Base-by-base conservation (phyloP, 1,140 invertebrate species). In the Scaptomyza hsui region DNA sequence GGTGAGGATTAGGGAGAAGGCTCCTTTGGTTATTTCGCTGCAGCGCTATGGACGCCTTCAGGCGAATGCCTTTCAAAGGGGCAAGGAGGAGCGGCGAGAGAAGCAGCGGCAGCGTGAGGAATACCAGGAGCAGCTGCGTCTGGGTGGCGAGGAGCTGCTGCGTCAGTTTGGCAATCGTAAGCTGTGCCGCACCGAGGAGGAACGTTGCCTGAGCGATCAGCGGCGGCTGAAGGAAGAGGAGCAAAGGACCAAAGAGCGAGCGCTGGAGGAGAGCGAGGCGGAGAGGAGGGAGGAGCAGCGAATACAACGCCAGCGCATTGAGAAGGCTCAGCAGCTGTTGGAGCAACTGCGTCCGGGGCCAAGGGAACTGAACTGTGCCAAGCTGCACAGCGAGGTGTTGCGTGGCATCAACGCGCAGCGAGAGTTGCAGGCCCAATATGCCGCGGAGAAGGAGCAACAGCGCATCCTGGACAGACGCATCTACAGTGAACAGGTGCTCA, bases 331-430 rank as follows among this genome's bases (percentile, higher is more conserved):
- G 19, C 51, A 78, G 21, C 21, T 90, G 10, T 56, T 91, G 12
- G 76, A 91, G 53, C 70, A 86, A 63, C 64, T 91, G 21, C 80
- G 81, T 39, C 81, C 78, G 9, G 90, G 90, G 3, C 90, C 90
- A 2, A 57, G 86, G 0, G 76, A 89, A 29, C 45, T 91, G 6
- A 75, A 89, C 4, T 79, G 75, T 21, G 90, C 90, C 39, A 65
- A 67, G 4, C 37, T 86, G 6, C 86, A 89, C 44, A 89, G 90
- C 39, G 86, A 91, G 37, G 82, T 90, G 4, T 24, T 90, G 48
- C 70, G 75, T 0, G 78, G 74, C 18, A 60, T 90, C 6, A 85
- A 83, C 7, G 70, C 78, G 0, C 90, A 91, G 63, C 56, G 79
- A 0, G 49, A 80, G 21, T 69, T 91, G 29, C 90, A 90, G 42